Conservation (phyloP, 2,113 vertebrate species). For the Saccopteryx bilineata region DNA sequence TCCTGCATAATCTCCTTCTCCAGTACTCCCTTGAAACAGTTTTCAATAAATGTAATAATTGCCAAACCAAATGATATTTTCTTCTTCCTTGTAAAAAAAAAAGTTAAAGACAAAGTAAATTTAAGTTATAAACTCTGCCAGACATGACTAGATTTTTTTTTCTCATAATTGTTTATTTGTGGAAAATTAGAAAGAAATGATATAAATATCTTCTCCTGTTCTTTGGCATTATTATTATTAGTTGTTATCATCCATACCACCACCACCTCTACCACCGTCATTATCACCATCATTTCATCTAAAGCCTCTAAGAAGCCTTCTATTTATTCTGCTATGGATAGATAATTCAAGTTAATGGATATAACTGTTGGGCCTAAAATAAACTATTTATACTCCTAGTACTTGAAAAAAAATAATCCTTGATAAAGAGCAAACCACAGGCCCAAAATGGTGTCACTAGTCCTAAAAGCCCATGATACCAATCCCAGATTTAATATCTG, state of each 20-base stretch:
- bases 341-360: slow-evolving; percentile 17
- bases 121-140: slow-evolving; percentile 1
- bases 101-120: not conserved
- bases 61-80: not conserved
- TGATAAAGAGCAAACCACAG: not conserved
- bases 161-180: not conserved
- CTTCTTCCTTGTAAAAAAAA: not conserved
- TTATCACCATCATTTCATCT: not conserved
- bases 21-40: not conserved
- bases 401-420: not conserved
- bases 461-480: not conserved
- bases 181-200: not conserved
- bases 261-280: not conserved
- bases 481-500: not conserved
- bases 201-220: not conserved
- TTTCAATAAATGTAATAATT: slow-evolving; percentile 25
- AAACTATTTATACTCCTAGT: not conserved
- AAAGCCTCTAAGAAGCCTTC: not conserved
- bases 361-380: not conserved
- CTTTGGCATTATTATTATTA: not conserved
- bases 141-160: not conserved
- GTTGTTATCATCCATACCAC: not conserved
- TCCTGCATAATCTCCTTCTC: not conserved
- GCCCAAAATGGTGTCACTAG: not conserved
- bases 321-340: not conserved